Conservation (phyloP, 1,140 invertebrate genomes). For the Parasteatoda tepidariorum region DNA sequence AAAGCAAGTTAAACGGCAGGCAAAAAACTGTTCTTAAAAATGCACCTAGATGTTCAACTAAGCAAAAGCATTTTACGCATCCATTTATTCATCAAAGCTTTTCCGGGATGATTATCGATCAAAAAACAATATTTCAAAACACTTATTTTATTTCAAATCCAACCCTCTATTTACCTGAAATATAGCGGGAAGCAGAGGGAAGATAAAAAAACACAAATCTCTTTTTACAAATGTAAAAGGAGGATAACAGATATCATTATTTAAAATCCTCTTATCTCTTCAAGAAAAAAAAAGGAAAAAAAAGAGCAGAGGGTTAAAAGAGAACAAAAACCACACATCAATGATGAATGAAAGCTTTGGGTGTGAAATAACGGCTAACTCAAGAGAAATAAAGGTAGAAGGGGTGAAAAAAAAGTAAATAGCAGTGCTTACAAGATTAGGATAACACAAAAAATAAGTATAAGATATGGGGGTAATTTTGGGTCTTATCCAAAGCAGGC, state of each 20-base stretch:
- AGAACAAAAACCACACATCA: not conserved
- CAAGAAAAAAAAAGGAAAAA: too few relatives aligned
- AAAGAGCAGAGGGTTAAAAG: not conserved
- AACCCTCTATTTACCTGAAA: not conserved
- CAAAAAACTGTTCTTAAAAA: too few relatives aligned
- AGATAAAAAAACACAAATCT: not conserved
- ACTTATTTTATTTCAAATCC: not conserved
- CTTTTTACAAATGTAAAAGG: not conserved
- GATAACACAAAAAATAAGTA: not conserved
- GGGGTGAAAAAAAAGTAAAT: too few relatives aligned
- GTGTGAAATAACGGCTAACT: not conserved
- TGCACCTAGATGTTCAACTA: too few relatives aligned
- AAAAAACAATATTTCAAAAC: too few relatives aligned
- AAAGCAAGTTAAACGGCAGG: too few relatives aligned
- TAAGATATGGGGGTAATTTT: constrained; percentile 15
- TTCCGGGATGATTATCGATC: too few relatives aligned
- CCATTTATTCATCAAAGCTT: too few relatives aligned
- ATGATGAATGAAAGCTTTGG: not conserved
- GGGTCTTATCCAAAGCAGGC: not conserved
- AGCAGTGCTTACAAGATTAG: not conserved
- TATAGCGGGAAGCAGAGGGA: not conserved
- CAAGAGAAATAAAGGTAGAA: not conserved
- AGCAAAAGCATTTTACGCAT: too few relatives aligned
- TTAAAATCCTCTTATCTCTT: not conserved
- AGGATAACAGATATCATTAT: not conserved